These are phyloP conservation scores for Chouioia cunea DNA, from an alignment of 2,888 invertebrate genomes.

Conservation along the genomic window DNA sequence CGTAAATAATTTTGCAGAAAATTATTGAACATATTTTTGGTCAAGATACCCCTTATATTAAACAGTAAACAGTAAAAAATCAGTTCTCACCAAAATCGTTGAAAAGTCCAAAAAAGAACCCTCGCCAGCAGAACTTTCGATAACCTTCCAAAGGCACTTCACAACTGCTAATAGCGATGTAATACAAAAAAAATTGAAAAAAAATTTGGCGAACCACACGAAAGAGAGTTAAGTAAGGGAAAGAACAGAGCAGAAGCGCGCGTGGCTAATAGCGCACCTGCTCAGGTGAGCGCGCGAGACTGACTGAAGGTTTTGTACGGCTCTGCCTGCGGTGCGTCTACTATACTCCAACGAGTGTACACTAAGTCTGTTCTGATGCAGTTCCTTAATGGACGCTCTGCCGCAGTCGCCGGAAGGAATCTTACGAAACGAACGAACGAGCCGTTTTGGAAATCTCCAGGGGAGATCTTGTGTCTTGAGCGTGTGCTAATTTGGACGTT, in stretches of 20 bases:
- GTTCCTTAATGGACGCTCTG: not conserved
- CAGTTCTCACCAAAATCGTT: too few relatives aligned
- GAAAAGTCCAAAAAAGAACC: too few relatives aligned
- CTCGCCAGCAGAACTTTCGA: too few relatives aligned
- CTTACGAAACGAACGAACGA: constrained; percentile 11
- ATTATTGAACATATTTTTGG: too few relatives aligned
- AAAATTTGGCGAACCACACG: not conserved
- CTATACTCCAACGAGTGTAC: not conserved
- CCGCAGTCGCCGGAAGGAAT: not conserved
- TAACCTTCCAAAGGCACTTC: too few relatives aligned
- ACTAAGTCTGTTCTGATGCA: not conserved
- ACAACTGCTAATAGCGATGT: too few relatives aligned
- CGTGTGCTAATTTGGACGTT: not conserved
- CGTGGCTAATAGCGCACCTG: constrained; percentile 48
- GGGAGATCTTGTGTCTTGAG: not conserved
- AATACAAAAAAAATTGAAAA: not conserved
- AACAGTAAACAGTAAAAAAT: too few relatives aligned
- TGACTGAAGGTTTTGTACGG: constrained; percentile 58
- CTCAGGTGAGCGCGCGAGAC: constrained; percentile 57
- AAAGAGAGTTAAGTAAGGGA: constrained; percentile 1
- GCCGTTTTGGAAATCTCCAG: too few relatives aligned
- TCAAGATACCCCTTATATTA: too few relatives aligned
- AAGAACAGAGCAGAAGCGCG: too few relatives aligned
- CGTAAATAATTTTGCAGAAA: too few relatives aligned
- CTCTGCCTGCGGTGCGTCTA: not conserved